Base-by-base conservation (phyloP, 37 sponge, comb jelly and placozoan species). In the Bolinopsis microptera region DNA sequence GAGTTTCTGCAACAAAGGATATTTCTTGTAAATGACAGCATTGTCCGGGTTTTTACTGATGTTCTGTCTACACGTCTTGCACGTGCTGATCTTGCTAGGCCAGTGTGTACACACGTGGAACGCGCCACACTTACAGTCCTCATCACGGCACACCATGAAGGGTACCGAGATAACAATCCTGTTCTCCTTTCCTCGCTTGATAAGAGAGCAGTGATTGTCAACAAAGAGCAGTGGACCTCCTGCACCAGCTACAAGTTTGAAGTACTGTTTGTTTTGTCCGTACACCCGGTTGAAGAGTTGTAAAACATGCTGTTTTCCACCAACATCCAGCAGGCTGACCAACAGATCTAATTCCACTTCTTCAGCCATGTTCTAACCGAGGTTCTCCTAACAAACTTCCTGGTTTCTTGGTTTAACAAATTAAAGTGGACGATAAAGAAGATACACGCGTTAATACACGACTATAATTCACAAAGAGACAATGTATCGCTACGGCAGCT, bases 101-200 rank as follows among this genome's bases (percentile, higher is more conserved):
- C 90, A 86, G 90, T 86, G 90, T 24, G 90, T 36, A 40, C 90
- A 86, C 26, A 86, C 90, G 48, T 86, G 90, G 90, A 41, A 86
- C 13, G 22, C 90, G 38, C 90, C 90, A 34, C 90, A 86, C n/a
- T 40, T 86, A 40, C 90, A 86, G 30, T 24, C 30, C 61, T 21
- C 30, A 24, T 86, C 90, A 35, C 90, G 41, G 30, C 90, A 86
- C 90, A 86, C 90, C 90, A 86, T 24, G 36, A 86, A 86, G 27
- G 90, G 90, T 0, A 86, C 90, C 26, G 90, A 86, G 31, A 86
- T 24, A 24, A 3, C 23, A 5, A 86, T 25, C 21, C 33, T 77
- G 25, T 39, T 86, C 16, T 86, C 90, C 61, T 86, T 86, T n/a
- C 36, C 35, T 38, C 32, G 61, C 27, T 28, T 24, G 3, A 86